A percentile compares a stretch with the other conserved stretches of the same genome.
Evolutionary conservation across 1,140 invertebrate genomes (phyloP).

Genomic region (Trypoxylus dichotomus): DNA sequence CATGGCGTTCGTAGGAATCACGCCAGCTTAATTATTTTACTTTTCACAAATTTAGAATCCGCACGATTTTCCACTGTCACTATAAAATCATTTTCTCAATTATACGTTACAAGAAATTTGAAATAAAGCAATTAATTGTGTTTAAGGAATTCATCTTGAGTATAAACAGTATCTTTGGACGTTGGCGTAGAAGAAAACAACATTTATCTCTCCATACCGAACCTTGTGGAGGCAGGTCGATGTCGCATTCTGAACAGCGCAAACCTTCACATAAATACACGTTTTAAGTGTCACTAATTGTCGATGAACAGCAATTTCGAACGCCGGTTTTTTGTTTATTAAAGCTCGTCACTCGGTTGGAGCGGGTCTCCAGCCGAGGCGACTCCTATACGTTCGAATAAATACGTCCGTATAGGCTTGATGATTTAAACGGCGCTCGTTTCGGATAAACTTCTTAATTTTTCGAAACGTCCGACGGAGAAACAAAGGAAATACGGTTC

Average conservation of each 20-base stretch:
- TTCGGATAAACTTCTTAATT: no score
- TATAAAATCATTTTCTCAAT: no score
- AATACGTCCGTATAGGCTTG: not conserved
- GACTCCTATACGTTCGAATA: not conserved
- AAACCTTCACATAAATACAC: constrained; percentile 35
- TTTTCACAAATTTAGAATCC: no score
- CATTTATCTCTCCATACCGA: constrained; percentile 24
- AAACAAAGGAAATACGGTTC: not conserved
- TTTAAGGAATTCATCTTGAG: no score
- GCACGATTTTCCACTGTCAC: no score
- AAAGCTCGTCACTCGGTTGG: not conserved
- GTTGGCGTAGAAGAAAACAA: no score
- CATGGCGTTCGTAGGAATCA: not conserved
- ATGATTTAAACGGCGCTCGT: not conserved
- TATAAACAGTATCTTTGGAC: no score
- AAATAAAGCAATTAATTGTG: no score
- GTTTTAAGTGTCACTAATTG: constrained; percentile 38
- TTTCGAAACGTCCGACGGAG: no score
- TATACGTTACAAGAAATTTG: no score
- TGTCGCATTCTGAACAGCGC: constrained; percentile 22
- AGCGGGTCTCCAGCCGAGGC: not conserved
- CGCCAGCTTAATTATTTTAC: no score
- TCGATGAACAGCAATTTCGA: constrained; percentile 30
- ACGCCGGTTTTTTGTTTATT: not conserved
- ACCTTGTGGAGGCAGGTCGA: constrained; percentile 27